Evolutionary conservation across 2,888 invertebrate species (phyloP).

Genomic region (Petrolisthes cinctipes): DNA sequence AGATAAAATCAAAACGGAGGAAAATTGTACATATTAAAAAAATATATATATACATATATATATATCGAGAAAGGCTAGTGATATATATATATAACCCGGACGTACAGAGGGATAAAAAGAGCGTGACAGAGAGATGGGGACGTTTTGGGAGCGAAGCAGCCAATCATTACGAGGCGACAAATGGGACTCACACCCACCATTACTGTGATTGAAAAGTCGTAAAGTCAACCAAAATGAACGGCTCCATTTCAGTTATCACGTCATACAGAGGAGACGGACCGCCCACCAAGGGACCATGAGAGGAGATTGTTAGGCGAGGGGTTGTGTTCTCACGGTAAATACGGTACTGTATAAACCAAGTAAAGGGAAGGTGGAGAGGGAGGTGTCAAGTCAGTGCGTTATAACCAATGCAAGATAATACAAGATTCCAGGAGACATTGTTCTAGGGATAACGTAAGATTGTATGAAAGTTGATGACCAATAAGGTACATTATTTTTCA

Average conservation of each 20-base stretch:
- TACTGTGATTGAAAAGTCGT: conserved; percentile 47
- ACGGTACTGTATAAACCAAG: too few relatives aligned
- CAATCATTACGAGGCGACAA: conserved; percentile 24
- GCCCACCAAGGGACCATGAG: too few relatives aligned
- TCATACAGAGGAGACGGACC: conserved; percentile 29
- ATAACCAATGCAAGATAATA: too few relatives aligned
- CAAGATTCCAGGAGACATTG: too few relatives aligned
- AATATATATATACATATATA: too few relatives aligned
- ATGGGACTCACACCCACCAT: conserved; percentile 20
- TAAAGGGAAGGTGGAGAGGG: too few relatives aligned
- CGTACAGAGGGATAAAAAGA: conserved; percentile 1
- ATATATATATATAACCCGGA: background rate
- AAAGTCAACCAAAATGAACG: conserved; percentile 38
- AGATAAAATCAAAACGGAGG: background rate
- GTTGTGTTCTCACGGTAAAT: too few relatives aligned
- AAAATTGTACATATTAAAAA: background rate
- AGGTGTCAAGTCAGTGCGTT: too few relatives aligned
- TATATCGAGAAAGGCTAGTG: background rate
- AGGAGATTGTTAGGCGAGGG: too few relatives aligned
- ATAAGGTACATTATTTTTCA: too few relatives aligned
- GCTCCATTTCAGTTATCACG: conserved; percentile 49
- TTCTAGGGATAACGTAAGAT: too few relatives aligned
- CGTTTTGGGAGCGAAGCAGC: conserved; percentile 27
- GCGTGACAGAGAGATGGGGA: background rate
- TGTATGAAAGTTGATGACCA: too few relatives aligned